phyloP scores from a whole-genome alignment of 2,797 vertebrate genomes.

The Phoebastria nigripes region DNA sequence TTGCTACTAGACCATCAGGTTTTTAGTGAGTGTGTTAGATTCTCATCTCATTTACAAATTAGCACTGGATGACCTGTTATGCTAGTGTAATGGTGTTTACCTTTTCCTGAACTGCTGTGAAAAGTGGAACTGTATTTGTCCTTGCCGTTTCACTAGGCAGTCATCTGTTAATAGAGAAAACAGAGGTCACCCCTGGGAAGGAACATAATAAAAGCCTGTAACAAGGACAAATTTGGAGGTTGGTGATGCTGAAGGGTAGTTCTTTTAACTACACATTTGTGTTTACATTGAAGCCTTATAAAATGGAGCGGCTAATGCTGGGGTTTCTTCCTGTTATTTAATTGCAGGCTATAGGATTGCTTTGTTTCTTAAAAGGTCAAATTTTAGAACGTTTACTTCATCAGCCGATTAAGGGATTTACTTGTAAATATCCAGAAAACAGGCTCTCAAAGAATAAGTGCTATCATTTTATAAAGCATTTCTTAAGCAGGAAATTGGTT shows the following conservation, averaged over 20 bases:
- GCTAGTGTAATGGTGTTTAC: neutral
- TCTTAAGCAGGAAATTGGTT: neutral
- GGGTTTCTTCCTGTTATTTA: neutral
- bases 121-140: neutral
- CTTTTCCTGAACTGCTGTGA: neutral
- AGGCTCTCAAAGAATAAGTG: neutral
- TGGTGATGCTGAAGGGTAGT: neutral
- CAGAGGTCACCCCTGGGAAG: neutral
- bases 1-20: neutral
- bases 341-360: neutral
- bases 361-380: neutral
- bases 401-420: neutral
- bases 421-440: neutral
- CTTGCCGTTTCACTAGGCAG: neutral
- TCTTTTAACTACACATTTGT: neutral
- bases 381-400: neutral
- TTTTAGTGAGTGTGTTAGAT: neutral
- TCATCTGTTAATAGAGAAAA: slow-evolving; percentile 5
- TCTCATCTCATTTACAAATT: neutral
- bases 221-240: neutral
- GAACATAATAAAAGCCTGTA: neutral
- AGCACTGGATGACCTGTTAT: neutral
- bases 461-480: neutral
- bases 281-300: neutral
- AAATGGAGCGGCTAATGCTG: neutral